Base-by-base conservation (phyloP, 2,888 invertebrate genomes). In the Achlya flavicornis region DNA sequence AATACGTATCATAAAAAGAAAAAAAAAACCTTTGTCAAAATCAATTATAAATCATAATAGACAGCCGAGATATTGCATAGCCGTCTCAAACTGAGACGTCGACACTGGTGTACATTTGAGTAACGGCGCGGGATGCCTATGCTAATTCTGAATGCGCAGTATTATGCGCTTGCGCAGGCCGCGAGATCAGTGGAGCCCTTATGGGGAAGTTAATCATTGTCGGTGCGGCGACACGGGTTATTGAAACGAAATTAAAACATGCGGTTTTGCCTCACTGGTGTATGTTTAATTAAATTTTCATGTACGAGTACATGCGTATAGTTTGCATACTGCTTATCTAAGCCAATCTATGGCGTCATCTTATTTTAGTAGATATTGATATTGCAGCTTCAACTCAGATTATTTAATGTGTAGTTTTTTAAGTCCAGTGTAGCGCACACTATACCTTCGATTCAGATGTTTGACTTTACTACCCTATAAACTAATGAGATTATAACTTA, bases 171-270 rank as follows among this genome's bases (percentile, higher is more conserved):
- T 66, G 73, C 78, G 76, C 79, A 73, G 65, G 74, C 71, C 71
- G 73, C 76, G 75, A 79, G 74, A 79, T 83, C 81, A 84, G 80
- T 81, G 79, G 74, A 81, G 81, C 85, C 86, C 82, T 87, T 89
- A 86, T 88, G 80, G 71, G 82, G 72, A 86, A 81, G 81, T 91
- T 91, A 89, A 89, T 91, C 90, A 88, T 87, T 86, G 90, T 90
- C 91, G 81, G 84, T 66, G 75, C 73, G 85, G 83, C 88, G 92
- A 90, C 90, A 91, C 76, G 92, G 86, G 83, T 89, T 91, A 92
- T 93, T 92, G 90, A 89, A 90, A 84, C 77, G 85, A 84, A 90
- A 93, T 93, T 92, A 91, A 92, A 93, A 88, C 87, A 78, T 80
- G 41, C 10, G 19, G 19, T 53, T 19, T 53, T 19, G 53, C 53